These are phyloP conservation scores for Leptodirus hochenwartii DNA, from an alignment of 2,888 invertebrate species.

Conservation along the genomic window DNA sequence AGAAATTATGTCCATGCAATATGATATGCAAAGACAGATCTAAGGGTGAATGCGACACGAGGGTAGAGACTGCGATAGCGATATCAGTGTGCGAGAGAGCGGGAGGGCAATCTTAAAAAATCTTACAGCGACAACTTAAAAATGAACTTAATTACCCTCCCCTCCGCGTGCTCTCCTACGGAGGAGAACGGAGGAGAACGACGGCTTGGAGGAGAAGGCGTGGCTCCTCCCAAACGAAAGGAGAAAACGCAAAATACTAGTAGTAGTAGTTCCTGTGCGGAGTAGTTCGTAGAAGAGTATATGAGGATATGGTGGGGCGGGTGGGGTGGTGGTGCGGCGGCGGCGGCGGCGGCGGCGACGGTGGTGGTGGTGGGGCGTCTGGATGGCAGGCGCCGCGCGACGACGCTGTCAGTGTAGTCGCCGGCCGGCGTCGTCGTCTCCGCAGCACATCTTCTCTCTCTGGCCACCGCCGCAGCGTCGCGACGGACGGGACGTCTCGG, in stretches of 20 bases:
- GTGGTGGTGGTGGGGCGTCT: not conserved
- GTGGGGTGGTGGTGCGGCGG: constrained; percentile 2
- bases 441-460: too few species aligned
- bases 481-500: constrained; percentile 18
- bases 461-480: constrained; percentile 6
- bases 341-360: constrained; percentile 3
- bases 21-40: too few species aligned
- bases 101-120: constrained; percentile 22
- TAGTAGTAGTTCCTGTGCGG: constrained; percentile 1
- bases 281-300: not conserved
- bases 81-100: constrained; percentile 16
- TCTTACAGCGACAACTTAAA: constrained; percentile 28
- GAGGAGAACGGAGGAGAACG: not conserved
- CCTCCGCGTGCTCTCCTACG: constrained; percentile 13
- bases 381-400: constrained; percentile 5
- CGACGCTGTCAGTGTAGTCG: too few species aligned
- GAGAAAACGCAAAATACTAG: not conserved
- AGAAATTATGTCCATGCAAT: too few species aligned
- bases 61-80: constrained; percentile 14
- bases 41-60: too few species aligned
- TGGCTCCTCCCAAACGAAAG: not conserved
- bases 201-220: too few species aligned
- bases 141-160: constrained; percentile 28
- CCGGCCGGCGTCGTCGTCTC: constrained; percentile 12
- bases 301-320: not conserved